Conservation (phyloP, 1,140 invertebrate species). For the Riptortus pedestris region DNA sequence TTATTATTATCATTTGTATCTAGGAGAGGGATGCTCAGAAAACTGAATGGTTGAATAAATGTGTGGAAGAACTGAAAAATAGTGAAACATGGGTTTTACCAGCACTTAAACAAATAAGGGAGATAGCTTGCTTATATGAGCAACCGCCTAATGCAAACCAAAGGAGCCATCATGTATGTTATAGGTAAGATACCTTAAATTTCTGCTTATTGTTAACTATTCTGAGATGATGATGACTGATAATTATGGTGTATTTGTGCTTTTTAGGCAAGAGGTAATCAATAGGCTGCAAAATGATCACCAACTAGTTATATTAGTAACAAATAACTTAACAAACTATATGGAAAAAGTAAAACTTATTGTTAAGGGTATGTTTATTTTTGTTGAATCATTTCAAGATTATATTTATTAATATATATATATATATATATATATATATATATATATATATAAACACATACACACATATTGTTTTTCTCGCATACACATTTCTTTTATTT, state of each 20-base stretch:
- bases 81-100: conserved; percentile 86
- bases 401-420: too few relatives aligned
- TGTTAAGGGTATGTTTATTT: conserved; percentile 48
- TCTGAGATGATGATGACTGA: neutral
- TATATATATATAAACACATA: too few relatives aligned
- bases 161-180: conserved; percentile 51
- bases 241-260: neutral
- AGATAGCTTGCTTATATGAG: conserved; percentile 92
- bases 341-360: conserved; percentile 74
- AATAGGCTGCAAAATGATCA: conserved; percentile 84
- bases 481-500: too few relatives aligned
- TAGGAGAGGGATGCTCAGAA: conserved; percentile 93
- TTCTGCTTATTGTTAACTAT: conserved; percentile 10
- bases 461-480: too few relatives aligned
- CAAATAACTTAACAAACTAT: conserved; percentile 83
- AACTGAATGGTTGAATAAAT: conserved; percentile 88
- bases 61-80: conserved; percentile 85
- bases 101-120: conserved; percentile 87
- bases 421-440: too few relatives aligned
- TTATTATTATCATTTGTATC: neutral
- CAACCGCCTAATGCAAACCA: conserved; percentile 57
- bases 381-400: too few relatives aligned
- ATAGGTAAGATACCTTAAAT: conserved; percentile 46
- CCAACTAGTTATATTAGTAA: conserved; percentile 84
- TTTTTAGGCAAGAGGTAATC: conserved; percentile 66